Percentiles rank a stretch among this genome's conserved stretches.
Evolutionary conservation across 2,113 vertebrate species (phyloP).

Genomic region (Stictonetta naevosa): DNA sequence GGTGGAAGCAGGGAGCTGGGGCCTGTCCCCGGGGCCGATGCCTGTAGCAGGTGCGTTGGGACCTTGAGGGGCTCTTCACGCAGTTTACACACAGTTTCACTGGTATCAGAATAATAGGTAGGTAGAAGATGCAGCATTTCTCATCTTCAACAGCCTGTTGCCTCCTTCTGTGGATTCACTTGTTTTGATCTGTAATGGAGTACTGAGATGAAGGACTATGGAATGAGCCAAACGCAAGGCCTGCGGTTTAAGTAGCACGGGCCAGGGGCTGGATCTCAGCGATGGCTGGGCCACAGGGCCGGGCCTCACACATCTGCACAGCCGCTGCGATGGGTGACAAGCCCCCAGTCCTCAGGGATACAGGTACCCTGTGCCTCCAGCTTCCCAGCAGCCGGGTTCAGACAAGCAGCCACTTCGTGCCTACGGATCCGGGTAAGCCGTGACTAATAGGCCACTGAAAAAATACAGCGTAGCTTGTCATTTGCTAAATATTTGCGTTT

Average conservation of each 20-base stretch:
- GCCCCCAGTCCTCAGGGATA: neutral
- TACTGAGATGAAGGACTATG: neutral
- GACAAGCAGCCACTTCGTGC: neutral
- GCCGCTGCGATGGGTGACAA: neutral
- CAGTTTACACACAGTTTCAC: neutral
- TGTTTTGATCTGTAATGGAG: neutral
- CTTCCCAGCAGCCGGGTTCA: neutral
- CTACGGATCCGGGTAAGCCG: neutral
- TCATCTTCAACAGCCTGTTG: neutral
- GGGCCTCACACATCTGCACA: neutral
- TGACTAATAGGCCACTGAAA: neutral
- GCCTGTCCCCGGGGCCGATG: neutral
- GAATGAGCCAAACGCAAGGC: neutral
- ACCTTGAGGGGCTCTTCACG: neutral
- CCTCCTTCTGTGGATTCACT: neutral
- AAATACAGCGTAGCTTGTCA: neutral
- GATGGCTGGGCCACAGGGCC: neutral
- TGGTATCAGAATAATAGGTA: neutral
- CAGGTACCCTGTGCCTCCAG: neutral
- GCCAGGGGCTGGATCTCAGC: neutral
- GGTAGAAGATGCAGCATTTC: neutral
- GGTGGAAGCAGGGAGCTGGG: neutral
- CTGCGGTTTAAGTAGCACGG: neutral
- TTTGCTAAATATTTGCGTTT: neutral
- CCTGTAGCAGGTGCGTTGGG: accelerated